Percentiles rank a stretch among this genome's conserved stretches.
Conservation (phyloP, 30 jellyfish, hydroid and myxozoan species). For the Pseudorhiza aurosa region DNA sequence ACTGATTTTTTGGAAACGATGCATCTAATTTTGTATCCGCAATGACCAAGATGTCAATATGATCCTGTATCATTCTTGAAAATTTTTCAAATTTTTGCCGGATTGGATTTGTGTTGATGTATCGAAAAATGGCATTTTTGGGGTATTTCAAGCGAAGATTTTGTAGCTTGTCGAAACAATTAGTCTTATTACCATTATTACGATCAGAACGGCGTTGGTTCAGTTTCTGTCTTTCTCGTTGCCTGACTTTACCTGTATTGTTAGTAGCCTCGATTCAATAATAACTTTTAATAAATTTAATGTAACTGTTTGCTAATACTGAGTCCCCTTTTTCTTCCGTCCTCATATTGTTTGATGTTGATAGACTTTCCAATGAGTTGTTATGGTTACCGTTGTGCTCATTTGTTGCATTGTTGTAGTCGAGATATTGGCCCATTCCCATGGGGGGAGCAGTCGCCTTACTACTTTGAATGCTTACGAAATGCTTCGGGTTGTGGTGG, state of each 20-base stretch:
- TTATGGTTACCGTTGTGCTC: background rate
- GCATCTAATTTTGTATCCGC: slow-evolving; percentile 36
- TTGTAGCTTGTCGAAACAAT: slow-evolving; percentile 34
- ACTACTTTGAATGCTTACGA: background rate
- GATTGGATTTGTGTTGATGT: slow-evolving; percentile 26
- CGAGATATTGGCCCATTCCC: background rate
- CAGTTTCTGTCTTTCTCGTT: slow-evolving; percentile 2
- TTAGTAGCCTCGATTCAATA: slow-evolving; percentile 3
- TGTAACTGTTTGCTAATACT: background rate
- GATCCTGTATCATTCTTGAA: slow-evolving; percentile 27
- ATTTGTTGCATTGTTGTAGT: slow-evolving; percentile 1
- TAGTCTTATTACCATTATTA: slow-evolving; percentile 24
- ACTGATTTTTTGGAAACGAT: slow-evolving; percentile 22
- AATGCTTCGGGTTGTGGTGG: background rate
- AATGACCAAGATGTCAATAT: slow-evolving; percentile 10
- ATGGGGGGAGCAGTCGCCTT: slow-evolving; percentile 7
- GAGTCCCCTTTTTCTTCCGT: slow-evolving; percentile 3
- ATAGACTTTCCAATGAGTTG: background rate
- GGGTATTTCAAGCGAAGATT: slow-evolving; percentile 35
- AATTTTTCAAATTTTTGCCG: slow-evolving; percentile 14
- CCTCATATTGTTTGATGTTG: background rate
- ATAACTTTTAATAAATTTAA: slow-evolving; percentile 7
- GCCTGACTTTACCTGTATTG: background rate
- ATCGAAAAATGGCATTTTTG: slow-evolving; percentile 3
- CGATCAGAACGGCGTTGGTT: slow-evolving; percentile 9